A percentile compares a stretch with the other conserved stretches of the same genome.
These are phyloP conservation scores for Limnodromus scolopaceus DNA, from an alignment of 2,797 vertebrate species.

Conservation along the genomic window DNA sequence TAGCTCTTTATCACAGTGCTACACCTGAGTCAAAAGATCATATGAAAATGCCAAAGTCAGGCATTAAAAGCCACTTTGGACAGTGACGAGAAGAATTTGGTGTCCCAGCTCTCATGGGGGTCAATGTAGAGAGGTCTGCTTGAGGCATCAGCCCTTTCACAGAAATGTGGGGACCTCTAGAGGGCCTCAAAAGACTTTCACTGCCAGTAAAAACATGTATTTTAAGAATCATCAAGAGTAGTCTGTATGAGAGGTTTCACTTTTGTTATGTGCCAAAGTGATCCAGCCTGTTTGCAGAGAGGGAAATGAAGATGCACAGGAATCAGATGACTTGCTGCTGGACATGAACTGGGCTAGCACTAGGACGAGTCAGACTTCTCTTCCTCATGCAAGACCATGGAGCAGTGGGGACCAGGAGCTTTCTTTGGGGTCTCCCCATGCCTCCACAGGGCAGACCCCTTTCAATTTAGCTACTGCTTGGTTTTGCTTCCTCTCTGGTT, in stretches of 20 bases:
- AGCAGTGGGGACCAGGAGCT: not conserved
- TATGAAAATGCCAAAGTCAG: not conserved
- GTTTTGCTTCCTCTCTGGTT: not conserved
- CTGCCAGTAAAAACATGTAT: not conserved
- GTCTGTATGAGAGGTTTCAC: not conserved
- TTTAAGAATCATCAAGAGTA: not conserved
- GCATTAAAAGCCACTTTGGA: not conserved
- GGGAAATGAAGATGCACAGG: not conserved
- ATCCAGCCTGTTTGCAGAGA: not conserved
- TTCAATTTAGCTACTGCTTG: not conserved
- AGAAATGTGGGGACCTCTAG: not conserved
- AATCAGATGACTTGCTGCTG: not conserved
- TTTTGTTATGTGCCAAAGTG: accelerated
- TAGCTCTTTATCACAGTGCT: not conserved
- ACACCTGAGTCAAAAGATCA: not conserved
- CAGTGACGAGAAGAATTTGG: not conserved
- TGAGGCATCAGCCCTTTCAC: not conserved
- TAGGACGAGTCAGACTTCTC: not conserved
- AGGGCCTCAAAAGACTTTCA: not conserved
- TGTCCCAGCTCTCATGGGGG: not conserved
- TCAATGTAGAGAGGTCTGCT: not conserved
- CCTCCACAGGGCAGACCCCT: not conserved
- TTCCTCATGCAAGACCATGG: accelerated
- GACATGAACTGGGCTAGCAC: accelerated
- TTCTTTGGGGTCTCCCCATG: not conserved